These are phyloP conservation scores for Chaetophractus vellerosus DNA, from an alignment of 2,797 vertebrate species.

Conservation along the genomic window DNA sequence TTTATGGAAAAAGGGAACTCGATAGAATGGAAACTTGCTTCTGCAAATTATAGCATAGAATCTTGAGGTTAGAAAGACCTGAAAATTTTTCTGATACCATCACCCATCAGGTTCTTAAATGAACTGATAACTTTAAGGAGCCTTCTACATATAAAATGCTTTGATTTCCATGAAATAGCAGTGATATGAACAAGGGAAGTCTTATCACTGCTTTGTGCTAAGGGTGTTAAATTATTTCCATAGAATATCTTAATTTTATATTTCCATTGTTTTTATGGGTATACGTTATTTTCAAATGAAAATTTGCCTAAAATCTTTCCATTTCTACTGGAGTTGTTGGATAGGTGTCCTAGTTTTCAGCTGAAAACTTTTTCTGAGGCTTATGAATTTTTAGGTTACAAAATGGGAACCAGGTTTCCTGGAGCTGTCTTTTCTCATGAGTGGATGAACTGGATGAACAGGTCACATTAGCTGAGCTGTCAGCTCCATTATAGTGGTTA, in stretches of 20 bases:
- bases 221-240: neutral
- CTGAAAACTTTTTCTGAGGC: constrained; percentile 30
- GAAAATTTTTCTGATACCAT: neutral
- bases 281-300: constrained; percentile 47
- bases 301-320: constrained; percentile 29
- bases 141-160: neutral
- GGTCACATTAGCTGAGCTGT: neutral
- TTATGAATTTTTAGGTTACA: neutral
- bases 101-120: neutral
- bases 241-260: constrained; percentile 16
- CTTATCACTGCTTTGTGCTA: neutral
- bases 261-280: neutral
- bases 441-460: too few species aligned
- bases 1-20: neutral
- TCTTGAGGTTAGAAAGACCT: neutral
- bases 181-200: neutral
- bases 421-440: neutral
- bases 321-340: neutral
- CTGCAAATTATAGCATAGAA: neutral
- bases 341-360: neutral
- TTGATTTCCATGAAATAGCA: neutral
- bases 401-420: neutral
- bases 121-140: neutral
- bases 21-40: neutral
- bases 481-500: neutral